Evolutionary conservation across 2,888 invertebrate genomes (phyloP).

Genomic region (Zootermopsis nevadensis): DNA sequence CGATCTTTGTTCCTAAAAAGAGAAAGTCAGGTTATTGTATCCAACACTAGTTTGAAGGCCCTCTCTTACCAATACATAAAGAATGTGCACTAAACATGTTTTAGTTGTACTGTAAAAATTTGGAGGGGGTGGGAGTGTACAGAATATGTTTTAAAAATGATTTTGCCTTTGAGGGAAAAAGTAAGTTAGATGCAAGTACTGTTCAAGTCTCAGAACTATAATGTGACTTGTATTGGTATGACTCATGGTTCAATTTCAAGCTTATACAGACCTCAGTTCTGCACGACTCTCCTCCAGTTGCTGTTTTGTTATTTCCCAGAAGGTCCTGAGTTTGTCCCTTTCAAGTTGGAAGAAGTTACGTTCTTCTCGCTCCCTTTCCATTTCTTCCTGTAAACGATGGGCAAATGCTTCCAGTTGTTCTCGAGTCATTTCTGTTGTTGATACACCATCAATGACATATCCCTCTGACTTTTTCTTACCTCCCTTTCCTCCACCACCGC

Average conservation of each 20-base stretch:
- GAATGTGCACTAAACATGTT: too few species aligned
- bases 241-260: too few species aligned
- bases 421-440: constrained; percentile 91
- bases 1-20: constrained; percentile 78
- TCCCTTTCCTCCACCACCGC: constrained; percentile 53
- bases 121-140: too few species aligned
- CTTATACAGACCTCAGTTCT: constrained; percentile 66
- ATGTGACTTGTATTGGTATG: too few species aligned
- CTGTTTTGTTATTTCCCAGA: constrained; percentile 94
- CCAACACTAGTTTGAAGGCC: too few species aligned
- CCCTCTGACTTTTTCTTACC: constrained; percentile 58
- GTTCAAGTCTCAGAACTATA: background rate
- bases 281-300: constrained; percentile 88
- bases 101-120: too few species aligned
- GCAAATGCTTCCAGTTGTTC: constrained; percentile 94
- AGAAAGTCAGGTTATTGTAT: background rate
- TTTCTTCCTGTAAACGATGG: constrained; percentile 85
- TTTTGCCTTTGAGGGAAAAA: too few species aligned
- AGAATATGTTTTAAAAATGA: too few species aligned
- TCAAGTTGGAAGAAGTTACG: constrained; percentile 95
- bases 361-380: constrained; percentile 94
- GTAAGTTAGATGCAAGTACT: too few species aligned
- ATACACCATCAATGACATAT: constrained; percentile 84
- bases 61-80: too few species aligned
- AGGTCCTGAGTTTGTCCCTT: constrained; percentile 91